phyloP scores from a whole-genome alignment of 2,113 vertebrate genomes.

The Lophura nycthemera region DNA sequence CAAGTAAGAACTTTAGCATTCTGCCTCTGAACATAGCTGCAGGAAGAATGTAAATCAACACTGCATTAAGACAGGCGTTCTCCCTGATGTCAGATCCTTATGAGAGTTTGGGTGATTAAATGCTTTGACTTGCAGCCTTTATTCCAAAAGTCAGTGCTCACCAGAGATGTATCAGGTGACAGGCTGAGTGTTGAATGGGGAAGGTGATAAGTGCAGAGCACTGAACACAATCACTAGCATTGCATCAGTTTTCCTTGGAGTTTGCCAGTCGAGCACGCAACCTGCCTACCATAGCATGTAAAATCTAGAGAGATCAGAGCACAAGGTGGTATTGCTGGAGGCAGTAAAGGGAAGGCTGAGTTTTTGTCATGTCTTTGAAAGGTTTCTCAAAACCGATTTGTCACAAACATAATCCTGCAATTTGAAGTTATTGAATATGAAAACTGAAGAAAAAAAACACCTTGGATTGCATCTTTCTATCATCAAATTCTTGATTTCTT shows the following conservation, averaged over 20 bases:
- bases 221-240: neutral
- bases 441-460: neutral
- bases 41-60: constrained; percentile 18
- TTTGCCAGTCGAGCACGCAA: neutral
- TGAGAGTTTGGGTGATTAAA: neutral
- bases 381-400: constrained; percentile 19
- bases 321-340: constrained; percentile 23
- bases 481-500: neutral
- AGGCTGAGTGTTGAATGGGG: neutral
- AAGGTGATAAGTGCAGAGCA: neutral
- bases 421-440: neutral
- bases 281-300: constrained; percentile 10
- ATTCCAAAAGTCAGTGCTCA: neutral
- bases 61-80: neutral
- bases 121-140: neutral
- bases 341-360: neutral
- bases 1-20: neutral
- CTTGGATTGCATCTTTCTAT: neutral
- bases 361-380: constrained; percentile 43
- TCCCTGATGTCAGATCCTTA: neutral
- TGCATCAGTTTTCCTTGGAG: constrained; percentile 25
- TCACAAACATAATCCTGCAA: neutral
- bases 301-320: constrained; percentile 57
- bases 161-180: neutral
- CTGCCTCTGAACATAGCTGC: neutral